A percentile compares a stretch with the other conserved stretches of the same genome.
phyloP scores from a whole-genome alignment of 2,888 invertebrate genomes.

The Stramonita haemastoma region DNA sequence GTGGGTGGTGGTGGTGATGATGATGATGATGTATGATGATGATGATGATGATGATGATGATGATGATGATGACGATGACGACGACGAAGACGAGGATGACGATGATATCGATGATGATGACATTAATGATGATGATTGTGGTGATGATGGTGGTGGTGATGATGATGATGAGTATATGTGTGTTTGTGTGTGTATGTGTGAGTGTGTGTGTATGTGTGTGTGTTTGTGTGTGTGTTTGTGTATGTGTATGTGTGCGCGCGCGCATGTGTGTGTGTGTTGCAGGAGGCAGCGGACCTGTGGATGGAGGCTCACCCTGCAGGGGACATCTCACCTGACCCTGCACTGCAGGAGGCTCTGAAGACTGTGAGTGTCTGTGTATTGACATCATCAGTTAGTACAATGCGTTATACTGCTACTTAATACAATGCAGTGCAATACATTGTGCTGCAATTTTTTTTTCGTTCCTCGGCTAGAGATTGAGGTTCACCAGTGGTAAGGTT shows the following conservation, averaged over 20 bases:
- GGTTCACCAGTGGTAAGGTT: too few species aligned
- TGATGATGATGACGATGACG: too few species aligned
- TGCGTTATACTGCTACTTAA: too few species aligned
- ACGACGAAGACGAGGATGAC: too few species aligned
- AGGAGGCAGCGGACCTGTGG: conserved; percentile 70
- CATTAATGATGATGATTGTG: too few species aligned
- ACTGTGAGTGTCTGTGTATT: conserved; percentile 45
- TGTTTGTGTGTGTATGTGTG: not conserved
- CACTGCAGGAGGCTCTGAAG: conserved; percentile 56
- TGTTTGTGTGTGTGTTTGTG: not conserved
- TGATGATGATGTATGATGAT: too few species aligned
- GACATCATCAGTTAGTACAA: too few species aligned
- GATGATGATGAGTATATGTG: not conserved
- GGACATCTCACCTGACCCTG: conserved; percentile 64
- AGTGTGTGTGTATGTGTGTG: not conserved
- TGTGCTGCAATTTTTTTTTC: too few species aligned
- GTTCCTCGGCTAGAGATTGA: too few species aligned
- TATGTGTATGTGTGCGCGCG: not conserved
- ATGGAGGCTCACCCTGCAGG: conserved; percentile 63
- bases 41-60: too few species aligned
- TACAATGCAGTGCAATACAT: too few species aligned
- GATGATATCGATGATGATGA: not conserved
- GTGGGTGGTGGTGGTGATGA: not conserved
- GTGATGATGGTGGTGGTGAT: too few species aligned
- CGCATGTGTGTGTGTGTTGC: not conserved